These are phyloP conservation scores for Pterois miles DNA, from an alignment of 2,797 vertebrate species.

Conservation along the genomic window DNA sequence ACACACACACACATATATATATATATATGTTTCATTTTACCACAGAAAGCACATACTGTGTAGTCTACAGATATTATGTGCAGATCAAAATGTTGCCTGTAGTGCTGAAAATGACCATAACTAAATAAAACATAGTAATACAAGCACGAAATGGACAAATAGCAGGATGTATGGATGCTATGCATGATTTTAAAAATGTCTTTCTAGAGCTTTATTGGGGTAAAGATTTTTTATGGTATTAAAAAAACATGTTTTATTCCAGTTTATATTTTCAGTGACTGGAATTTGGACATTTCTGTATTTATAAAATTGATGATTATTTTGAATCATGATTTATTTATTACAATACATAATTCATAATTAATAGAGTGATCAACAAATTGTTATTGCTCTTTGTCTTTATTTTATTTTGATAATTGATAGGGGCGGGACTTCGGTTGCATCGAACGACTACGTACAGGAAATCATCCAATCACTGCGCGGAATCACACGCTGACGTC, in stretches of 20 bases:
- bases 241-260: too few species aligned
- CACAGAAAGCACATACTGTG: neutral
- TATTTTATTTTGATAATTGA: neutral
- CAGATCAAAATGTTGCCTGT: neutral
- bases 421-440: neutral
- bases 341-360: neutral
- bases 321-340: neutral
- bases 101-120: too few species aligned
- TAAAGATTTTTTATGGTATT: too few species aligned
- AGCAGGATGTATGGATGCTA: neutral
- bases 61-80: neutral
- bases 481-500: slow-evolving; percentile 47
- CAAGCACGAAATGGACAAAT: neutral
- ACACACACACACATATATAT: too few species aligned
- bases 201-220: too few species aligned
- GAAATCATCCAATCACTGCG: slow-evolving; percentile 50
- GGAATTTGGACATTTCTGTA: too few species aligned
- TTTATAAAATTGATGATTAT: neutral
- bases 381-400: neutral
- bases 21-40: neutral
- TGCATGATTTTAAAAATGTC: neutral
- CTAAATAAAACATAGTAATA: neutral
- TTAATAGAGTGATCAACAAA: too few species aligned
- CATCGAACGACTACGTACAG: neutral
- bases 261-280: too few species aligned